Evolutionary conservation across 2,888 invertebrate genomes (phyloP).

Genomic region (Lapara coniferarum): DNA sequence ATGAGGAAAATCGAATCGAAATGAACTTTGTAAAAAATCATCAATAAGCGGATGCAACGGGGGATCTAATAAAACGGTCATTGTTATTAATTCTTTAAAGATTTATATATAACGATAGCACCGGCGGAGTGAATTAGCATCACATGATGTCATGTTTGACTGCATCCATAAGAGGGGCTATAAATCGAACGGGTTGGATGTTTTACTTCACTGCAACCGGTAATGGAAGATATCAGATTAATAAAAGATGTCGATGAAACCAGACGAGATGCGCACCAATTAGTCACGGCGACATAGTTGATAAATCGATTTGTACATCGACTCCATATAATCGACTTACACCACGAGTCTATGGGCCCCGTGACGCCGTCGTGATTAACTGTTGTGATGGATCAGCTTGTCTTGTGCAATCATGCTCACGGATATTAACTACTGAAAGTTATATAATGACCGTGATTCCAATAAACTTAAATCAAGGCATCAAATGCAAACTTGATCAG

Average conservation of each 20-base stretch:
- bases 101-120: constrained; percentile 69
- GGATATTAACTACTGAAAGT: not conserved
- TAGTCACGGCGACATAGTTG: constrained; percentile 20
- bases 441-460: not conserved
- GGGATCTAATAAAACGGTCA: constrained; percentile 23
- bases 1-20: not conserved
- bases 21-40: not conserved
- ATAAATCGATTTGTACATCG: constrained; percentile 23
- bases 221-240: constrained; percentile 75
- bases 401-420: not conserved
- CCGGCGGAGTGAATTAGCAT: constrained; percentile 70
- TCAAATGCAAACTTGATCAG: not conserved
- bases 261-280: constrained; percentile 59
- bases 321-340: constrained; percentile 19
- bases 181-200: constrained; percentile 70
- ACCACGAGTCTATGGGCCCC: not conserved
- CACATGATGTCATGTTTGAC: constrained; percentile 76
- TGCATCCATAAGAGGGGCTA: constrained; percentile 66
- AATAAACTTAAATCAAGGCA: not conserved
- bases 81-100: constrained; percentile 47
- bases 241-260: constrained; percentile 75
- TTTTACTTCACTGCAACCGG: constrained; percentile 71
- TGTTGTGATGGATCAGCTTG: constrained; percentile 9
- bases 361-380: no score
- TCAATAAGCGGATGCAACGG: constrained; percentile 17